Percentiles rank a stretch among this genome's conserved stretches.
Conservation (phyloP, 1,140 invertebrate genomes). For the Mycetomoellerius zeteki region DNA sequence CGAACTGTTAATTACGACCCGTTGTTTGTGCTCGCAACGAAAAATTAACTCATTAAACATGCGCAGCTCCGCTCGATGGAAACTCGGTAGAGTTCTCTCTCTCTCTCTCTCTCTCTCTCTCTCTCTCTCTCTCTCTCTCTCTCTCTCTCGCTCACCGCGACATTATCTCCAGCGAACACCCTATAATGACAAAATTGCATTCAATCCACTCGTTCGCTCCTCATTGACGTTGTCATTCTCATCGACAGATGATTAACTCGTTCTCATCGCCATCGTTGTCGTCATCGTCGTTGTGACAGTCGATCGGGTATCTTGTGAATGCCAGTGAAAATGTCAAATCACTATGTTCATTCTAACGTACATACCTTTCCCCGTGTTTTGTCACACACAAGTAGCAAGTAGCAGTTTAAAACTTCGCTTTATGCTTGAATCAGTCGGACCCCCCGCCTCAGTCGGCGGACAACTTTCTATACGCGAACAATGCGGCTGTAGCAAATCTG, state of each 20-base stretch:
- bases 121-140: no score
- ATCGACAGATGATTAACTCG: conserved; percentile 37
- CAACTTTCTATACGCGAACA: conserved; percentile 46
- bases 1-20: conserved; percentile 37
- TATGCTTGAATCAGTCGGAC: background rate
- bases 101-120: background rate
- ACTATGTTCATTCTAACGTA: background rate
- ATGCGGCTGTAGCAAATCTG: conserved; percentile 17
- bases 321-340: conserved; percentile 44
- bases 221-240: conserved; percentile 36
- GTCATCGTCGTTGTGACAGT: background rate
- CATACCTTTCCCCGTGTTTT: conserved; percentile 11
- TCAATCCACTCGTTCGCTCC: conserved; percentile 34
- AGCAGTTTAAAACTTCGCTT: conserved; percentile 36
- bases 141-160: background rate
- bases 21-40: conserved; percentile 34
- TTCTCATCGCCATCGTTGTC: background rate
- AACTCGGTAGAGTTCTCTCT: background rate
- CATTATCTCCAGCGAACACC: conserved; percentile 31
- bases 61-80: conserved; percentile 12
- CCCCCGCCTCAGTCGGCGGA: background rate
- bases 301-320: conserved; percentile 1
- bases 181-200: conserved; percentile 49
- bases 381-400: background rate
- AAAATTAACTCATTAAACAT: conserved; percentile 62